Evolutionary conservation across 2,113 vertebrate genomes (phyloP).

Genomic region (Morphnarchus princeps): DNA sequence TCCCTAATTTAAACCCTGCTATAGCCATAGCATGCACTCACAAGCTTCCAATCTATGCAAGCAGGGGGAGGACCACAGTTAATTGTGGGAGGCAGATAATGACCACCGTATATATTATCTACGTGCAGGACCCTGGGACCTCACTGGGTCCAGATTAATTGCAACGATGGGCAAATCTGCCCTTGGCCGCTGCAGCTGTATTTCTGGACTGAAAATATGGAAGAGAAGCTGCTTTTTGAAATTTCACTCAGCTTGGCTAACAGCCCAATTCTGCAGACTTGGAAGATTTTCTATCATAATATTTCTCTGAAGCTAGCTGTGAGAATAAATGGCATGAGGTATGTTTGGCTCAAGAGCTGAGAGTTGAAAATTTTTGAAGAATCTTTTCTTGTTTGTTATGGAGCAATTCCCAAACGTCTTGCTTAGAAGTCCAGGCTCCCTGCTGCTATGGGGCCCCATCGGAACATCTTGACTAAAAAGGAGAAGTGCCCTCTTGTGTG

Average conservation of each 20-base stretch:
- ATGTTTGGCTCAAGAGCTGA: conserved; percentile 30
- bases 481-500: not conserved
- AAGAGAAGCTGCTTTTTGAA: conserved; percentile 15
- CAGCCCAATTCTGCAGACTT: conserved; percentile 34
- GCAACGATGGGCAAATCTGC: not conserved
- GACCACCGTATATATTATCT: not conserved
- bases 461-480: not conserved
- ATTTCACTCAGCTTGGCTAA: conserved; percentile 18
- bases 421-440: not conserved
- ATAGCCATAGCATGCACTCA: not conserved
- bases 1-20: not conserved
- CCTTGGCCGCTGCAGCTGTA: not conserved
- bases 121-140: not conserved
- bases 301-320: conserved; percentile 56
- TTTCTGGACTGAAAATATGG: not conserved
- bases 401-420: conserved; percentile 22
- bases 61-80: not conserved
- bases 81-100: not conserved
- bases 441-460: not conserved
- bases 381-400: conserved; percentile 35
- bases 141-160: not conserved
- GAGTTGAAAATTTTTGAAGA: conserved; percentile 16
- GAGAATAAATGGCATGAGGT: conserved; percentile 39
- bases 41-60: not conserved
- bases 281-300: conserved; percentile 51